Evolutionary conservation across 2,888 invertebrate species (phyloP).

Genomic region (Zele albiditarsus): DNA sequence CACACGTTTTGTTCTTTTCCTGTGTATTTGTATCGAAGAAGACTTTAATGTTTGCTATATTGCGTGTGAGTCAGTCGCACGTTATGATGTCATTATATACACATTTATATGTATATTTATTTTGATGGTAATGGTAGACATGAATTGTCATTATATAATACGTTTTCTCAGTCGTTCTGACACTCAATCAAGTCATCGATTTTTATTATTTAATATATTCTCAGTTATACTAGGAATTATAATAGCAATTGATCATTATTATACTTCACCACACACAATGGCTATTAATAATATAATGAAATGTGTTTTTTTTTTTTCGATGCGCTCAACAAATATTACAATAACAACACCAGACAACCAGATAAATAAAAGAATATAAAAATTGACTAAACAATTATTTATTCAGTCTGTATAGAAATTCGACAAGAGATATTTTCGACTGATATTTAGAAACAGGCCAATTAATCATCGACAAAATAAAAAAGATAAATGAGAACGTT

Average conservation of each 20-base stretch:
- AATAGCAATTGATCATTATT: neutral
- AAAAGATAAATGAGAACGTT: neutral
- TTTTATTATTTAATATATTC: neutral
- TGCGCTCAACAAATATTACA: too few species aligned
- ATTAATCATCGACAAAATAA: neutral
- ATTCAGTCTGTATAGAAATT: neutral
- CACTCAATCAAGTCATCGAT: slow-evolving; percentile 1
- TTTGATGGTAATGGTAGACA: neutral
- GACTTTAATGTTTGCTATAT: neutral
- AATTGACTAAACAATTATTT: neutral
- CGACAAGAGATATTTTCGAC: neutral
- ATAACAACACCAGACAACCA: neutral
- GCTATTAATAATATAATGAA: too few species aligned
- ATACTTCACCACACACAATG: too few species aligned
- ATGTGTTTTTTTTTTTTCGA: too few species aligned
- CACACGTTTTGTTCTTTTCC: neutral
- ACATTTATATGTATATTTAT: neutral
- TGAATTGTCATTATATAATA: neutral
- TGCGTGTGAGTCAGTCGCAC: neutral
- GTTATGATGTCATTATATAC: neutral
- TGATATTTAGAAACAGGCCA: neutral
- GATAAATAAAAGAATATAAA: neutral
- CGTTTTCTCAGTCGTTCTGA: neutral
- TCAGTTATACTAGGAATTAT: neutral
- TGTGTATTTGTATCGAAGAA: neutral